Evolutionary conservation across 2,797 vertebrate species (phyloP).

Genomic region (Cossypha niveicapilla): DNA sequence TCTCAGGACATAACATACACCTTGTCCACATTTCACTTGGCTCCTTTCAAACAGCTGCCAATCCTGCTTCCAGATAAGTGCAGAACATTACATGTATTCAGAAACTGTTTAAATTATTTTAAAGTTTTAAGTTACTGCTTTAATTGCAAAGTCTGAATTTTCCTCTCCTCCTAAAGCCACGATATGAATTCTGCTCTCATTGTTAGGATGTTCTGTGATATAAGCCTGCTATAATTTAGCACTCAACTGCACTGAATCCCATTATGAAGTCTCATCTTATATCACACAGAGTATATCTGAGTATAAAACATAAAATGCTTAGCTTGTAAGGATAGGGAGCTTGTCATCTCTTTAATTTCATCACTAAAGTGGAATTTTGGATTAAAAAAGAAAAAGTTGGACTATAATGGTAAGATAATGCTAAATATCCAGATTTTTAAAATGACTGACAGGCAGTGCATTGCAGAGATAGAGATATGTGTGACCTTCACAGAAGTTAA

Average conservation of each 20-base stretch:
- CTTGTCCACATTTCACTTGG: conserved; percentile 65
- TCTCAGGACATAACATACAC: conserved; percentile 64
- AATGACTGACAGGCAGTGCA: conserved; percentile 20
- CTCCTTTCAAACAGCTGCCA: conserved; percentile 58
- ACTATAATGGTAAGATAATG: conserved; percentile 54
- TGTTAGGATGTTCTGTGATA: conserved; percentile 58
- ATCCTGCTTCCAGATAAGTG: conserved; percentile 63
- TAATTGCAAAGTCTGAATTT: conserved; percentile 69
- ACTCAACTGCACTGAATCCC: conserved; percentile 42
- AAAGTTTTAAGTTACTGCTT: conserved; percentile 68
- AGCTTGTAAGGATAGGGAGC: conserved; percentile 37
- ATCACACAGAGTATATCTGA: conserved; percentile 24
- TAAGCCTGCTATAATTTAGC: conserved; percentile 65
- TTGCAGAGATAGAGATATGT: conserved; percentile 59
- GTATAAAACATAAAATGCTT: conserved; percentile 54
- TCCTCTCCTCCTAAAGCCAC: conserved; percentile 50
- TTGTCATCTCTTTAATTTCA: conserved; percentile 39
- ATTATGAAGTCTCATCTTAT: conserved; percentile 48
- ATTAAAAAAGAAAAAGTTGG: conserved; percentile 13
- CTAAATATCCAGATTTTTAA: conserved; percentile 55
- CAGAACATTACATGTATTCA: conserved; percentile 61
- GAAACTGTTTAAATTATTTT: conserved; percentile 67
- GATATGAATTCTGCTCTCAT: conserved; percentile 50
- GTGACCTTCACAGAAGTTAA: conserved; percentile 68
- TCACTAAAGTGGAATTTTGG: conserved; percentile 23